Conservation (phyloP, 1,140 invertebrate genomes). For the Onthophagus taurus region DNA sequence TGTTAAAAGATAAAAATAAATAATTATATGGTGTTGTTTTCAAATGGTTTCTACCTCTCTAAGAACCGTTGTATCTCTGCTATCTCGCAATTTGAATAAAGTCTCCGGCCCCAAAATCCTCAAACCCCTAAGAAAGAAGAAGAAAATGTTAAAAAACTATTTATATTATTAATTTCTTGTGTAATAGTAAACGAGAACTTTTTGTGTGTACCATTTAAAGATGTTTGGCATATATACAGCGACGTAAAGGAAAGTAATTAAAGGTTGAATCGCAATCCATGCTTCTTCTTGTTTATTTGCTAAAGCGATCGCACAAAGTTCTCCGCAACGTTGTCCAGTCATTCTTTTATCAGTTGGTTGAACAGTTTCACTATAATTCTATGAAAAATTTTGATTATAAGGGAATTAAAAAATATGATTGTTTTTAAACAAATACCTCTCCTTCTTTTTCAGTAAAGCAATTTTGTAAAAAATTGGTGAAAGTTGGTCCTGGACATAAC, state of each 20-base stretch:
- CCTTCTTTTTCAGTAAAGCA: conserved; percentile 57
- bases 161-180: no score
- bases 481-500: conserved; percentile 66
- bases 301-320: conserved; percentile 61
- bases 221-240: conserved; percentile 56
- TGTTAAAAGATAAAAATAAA: not conserved
- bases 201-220: conserved; percentile 39
- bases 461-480: conserved; percentile 58
- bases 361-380: conserved; percentile 47
- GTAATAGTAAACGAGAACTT: no score
- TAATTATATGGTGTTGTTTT: not conserved
- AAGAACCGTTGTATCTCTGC: conserved; percentile 16
- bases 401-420: not conserved
- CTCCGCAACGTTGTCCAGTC: conserved; percentile 59
- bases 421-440: conserved; percentile 40
- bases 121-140: conserved; percentile 31
- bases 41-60: conserved; percentile 5
- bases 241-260: conserved; percentile 55
- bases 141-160: conserved; percentile 7
- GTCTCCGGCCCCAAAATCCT: conserved; percentile 33
- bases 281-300: conserved; percentile 68
- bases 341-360: conserved; percentile 50
- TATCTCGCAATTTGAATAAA: conserved; percentile 32
- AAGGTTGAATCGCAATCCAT: conserved; percentile 61
- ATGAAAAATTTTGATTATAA: conserved; percentile 19